A percentile compares a stretch with the other conserved stretches of the same genome.
Evolutionary conservation across 2,113 vertebrate genomes (phyloP).

Genomic region (Oenanthe oenanthe): DNA sequence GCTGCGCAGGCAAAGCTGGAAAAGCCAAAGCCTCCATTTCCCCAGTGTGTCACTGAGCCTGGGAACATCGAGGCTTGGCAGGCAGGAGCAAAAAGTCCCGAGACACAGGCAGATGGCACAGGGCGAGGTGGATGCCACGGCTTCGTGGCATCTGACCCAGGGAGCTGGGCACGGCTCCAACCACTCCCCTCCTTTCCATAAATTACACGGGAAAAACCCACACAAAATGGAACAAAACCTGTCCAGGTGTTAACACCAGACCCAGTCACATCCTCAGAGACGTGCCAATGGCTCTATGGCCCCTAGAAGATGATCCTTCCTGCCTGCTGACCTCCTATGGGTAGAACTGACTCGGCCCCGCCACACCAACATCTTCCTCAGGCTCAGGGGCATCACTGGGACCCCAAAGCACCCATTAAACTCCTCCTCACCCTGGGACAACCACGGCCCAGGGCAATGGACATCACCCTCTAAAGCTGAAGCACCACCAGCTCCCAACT

Average conservation of each 20-base stretch:
- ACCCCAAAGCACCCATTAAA: not conserved
- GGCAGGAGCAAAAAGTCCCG: not conserved
- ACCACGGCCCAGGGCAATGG: accelerated
- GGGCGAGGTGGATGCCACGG: not conserved
- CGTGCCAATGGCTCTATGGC: accelerated
- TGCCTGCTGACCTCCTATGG: not conserved
- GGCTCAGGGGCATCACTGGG: not conserved
- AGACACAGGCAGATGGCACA: accelerated
- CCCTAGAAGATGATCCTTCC: not conserved
- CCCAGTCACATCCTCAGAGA: not conserved
- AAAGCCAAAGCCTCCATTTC: conserved; percentile 18
- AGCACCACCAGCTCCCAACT: not conserved
- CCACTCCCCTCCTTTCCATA: not conserved
- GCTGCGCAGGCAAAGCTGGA: conserved; percentile 40
- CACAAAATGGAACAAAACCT: not conserved
- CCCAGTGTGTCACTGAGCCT: not conserved
- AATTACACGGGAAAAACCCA: accelerated
- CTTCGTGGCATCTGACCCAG: accelerated
- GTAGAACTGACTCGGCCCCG: not conserved
- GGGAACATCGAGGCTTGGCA: not conserved
- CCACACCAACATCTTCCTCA: not conserved
- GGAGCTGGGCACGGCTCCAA: not conserved
- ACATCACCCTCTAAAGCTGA: not conserved
- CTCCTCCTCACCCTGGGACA: not conserved
- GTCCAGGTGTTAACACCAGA: not conserved